These are phyloP conservation scores for Oncorhynchus keta DNA, from an alignment of 2,113 vertebrate species.

Conservation along the genomic window DNA sequence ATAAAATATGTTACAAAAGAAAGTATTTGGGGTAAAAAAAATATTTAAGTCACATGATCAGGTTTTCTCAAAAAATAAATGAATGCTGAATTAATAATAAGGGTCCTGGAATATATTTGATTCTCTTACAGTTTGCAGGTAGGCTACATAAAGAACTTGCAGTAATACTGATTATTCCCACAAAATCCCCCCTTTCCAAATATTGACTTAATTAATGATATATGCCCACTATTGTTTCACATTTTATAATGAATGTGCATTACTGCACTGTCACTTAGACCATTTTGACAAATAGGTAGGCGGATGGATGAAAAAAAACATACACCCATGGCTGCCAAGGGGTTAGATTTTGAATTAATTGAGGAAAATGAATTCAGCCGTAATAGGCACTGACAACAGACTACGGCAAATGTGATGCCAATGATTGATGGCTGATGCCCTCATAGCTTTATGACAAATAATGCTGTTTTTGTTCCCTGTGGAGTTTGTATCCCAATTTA, in stretches of 20 bases:
- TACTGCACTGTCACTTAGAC: slow-evolving; percentile 74
- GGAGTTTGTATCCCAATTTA: slow-evolving; percentile 20
- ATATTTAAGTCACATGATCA: slow-evolving; percentile 76
- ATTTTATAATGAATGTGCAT: slow-evolving; percentile 78
- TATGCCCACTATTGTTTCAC: slow-evolving; percentile 73
- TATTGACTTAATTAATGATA: slow-evolving; percentile 74
- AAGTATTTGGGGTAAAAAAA: slow-evolving; percentile 70
- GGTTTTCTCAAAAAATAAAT: slow-evolving; percentile 55
- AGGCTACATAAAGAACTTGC: slow-evolving; percentile 5
- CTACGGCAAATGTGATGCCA: slow-evolving; percentile 71
- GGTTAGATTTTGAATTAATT: slow-evolving; percentile 80
- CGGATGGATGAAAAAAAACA: slow-evolving; percentile 71
- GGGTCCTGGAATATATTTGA: slow-evolving; percentile 1
- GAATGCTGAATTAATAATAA: not conserved
- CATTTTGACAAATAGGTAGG: slow-evolving; percentile 81
- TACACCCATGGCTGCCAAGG: slow-evolving; percentile 69
- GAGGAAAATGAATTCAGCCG: slow-evolving; percentile 79
- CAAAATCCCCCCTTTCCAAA: slow-evolving; percentile 48
- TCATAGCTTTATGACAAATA: slow-evolving; percentile 69
- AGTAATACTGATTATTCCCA: slow-evolving; percentile 30
- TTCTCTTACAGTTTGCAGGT: not conserved
- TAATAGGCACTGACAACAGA: slow-evolving; percentile 78
- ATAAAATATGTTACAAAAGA: slow-evolving; percentile 62
- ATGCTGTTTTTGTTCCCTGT: slow-evolving; percentile 52
- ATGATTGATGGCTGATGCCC: slow-evolving; percentile 77